These are phyloP conservation scores for Rutilus rutilus DNA, from an alignment of 2,113 vertebrate genomes.

Conservation along the genomic window DNA sequence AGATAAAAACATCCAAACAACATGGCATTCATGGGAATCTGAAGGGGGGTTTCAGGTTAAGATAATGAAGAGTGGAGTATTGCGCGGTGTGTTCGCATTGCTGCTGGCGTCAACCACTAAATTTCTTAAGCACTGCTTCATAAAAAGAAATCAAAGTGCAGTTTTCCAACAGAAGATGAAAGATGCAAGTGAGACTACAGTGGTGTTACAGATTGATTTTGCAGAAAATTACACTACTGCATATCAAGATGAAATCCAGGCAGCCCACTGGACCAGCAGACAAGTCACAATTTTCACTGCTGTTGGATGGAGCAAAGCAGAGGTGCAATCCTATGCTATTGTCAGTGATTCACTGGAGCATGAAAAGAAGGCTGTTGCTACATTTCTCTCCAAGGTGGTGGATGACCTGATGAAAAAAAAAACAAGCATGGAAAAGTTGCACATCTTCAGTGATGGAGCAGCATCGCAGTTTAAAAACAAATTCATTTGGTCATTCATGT, in stretches of 20 bases:
- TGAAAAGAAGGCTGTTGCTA: neutral
- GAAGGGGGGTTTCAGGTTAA: neutral
- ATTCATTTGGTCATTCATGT: neutral
- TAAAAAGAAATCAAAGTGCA: neutral
- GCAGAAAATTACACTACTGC: neutral
- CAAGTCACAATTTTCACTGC: too few species aligned
- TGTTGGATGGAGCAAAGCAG: too few species aligned
- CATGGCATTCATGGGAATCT: neutral
- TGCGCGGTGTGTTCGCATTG: neutral
- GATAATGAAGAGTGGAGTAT: neutral
- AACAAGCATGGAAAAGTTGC: neutral
- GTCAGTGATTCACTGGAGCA: neutral
- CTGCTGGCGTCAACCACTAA: neutral
- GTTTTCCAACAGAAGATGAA: neutral
- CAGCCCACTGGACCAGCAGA: too few species aligned
- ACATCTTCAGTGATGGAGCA: slow-evolving; percentile 7
- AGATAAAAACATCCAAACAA: neutral
- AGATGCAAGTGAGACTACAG: too few species aligned
- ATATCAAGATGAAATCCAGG: neutral
- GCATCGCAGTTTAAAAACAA: neutral
- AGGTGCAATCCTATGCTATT: neutral
- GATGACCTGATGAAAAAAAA: neutral
- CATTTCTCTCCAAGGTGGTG: neutral
- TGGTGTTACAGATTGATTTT: too few species aligned
- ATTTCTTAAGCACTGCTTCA: neutral